These are phyloP conservation scores for Peromyscus nudipes DNA, from an alignment of 2,797 vertebrate genomes.

Conservation along the genomic window DNA sequence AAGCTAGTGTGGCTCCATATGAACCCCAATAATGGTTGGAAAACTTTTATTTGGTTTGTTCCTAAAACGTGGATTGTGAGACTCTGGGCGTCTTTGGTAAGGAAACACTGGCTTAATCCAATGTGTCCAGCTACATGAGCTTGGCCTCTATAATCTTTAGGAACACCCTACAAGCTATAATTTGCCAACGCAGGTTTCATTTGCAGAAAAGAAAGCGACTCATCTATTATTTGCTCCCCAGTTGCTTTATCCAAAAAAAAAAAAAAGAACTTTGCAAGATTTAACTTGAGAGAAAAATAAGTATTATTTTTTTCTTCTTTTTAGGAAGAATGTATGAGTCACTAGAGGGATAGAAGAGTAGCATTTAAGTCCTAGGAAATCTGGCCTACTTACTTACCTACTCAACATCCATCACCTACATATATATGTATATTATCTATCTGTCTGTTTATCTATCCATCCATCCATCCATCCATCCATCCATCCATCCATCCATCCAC, in stretches of 20 bases:
- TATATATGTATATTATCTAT: not conserved
- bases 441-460: not conserved
- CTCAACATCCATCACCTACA: not conserved
- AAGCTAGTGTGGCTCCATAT: rapidly evolving
- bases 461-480: not conserved
- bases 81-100: not conserved
- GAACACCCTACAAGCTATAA: not conserved
- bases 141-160: not conserved
- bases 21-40: not conserved
- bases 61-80: not conserved
- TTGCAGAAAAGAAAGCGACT: constrained; percentile 23
- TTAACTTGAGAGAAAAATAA: constrained; percentile 51
- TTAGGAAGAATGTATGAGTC: constrained; percentile 49
- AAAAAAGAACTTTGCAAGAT: not conserved
- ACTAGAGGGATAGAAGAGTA: constrained; percentile 15
- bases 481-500: not conserved
- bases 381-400: not conserved
- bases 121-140: not conserved
- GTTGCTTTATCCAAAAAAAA: not conserved
- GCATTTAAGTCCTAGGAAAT: constrained; percentile 6
- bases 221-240: not conserved
- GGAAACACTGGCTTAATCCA: not conserved
- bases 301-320: not conserved
- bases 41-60: not conserved
- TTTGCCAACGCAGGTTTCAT: not conserved